These are phyloP conservation scores for Mormoops blainvillei DNA, from an alignment of 2,113 vertebrate species.

Conservation along the genomic window DNA sequence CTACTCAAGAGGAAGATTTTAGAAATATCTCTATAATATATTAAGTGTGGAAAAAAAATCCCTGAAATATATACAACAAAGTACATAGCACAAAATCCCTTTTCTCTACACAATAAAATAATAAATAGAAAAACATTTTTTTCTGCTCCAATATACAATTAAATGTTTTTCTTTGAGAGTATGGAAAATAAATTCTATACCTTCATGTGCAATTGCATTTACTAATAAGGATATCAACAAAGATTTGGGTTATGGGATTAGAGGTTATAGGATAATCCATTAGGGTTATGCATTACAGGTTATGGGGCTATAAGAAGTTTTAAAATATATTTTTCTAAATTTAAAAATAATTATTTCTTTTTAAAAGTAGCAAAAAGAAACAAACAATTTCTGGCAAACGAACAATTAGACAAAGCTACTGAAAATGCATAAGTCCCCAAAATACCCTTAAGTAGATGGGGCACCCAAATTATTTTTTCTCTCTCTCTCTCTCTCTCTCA, in stretches of 20 bases:
- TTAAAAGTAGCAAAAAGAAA: neutral
- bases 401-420: neutral
- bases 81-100: neutral
- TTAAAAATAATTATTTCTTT: neutral
- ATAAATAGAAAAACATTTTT: neutral
- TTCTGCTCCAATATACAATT: neutral
- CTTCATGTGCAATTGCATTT: neutral
- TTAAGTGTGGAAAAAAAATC: neutral
- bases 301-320: neutral
- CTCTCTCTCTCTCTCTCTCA: no score
- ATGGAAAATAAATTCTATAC: neutral
- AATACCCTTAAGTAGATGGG: neutral
- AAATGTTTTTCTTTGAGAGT: neutral
- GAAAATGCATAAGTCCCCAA: neutral
- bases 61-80: neutral
- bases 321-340: neutral
- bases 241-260: neutral
- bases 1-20: neutral
- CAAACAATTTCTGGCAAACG: constrained; percentile 18
- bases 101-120: neutral
- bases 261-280: neutral
- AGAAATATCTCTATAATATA: neutral
- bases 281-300: neutral
- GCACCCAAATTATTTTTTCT: constrained; percentile 2
- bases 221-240: neutral